phyloP scores from a whole-genome alignment of 2,113 vertebrate species.

The Abramis brama region DNA sequence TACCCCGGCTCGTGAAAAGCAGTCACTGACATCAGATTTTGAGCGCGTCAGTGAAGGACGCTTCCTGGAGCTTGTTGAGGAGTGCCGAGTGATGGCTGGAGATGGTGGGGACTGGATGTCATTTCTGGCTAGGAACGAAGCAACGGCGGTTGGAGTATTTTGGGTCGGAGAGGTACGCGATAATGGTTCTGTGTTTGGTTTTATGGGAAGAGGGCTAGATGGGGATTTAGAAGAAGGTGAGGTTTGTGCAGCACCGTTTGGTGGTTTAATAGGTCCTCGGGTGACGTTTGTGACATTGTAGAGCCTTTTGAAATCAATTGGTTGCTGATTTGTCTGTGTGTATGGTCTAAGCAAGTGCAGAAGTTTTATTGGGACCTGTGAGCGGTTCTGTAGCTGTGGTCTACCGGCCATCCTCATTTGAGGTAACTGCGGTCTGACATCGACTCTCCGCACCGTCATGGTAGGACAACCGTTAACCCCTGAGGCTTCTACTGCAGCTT shows the following conservation, averaged over 20 bases:
- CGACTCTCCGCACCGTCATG: conserved; percentile 85
- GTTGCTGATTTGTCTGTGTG: conserved; percentile 54
- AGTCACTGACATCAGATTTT: conserved; percentile 79
- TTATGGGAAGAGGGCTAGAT: neutral
- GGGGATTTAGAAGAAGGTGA: conserved; percentile 7
- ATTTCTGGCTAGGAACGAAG: neutral
- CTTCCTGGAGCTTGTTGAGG: conserved; percentile 71
- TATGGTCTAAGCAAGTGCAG: conserved; percentile 61
- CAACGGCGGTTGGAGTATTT: neutral
- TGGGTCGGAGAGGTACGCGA: neutral
- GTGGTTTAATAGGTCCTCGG: conserved; percentile 37
- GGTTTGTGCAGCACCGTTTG: neutral
- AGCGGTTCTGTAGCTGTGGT: conserved; percentile 56
- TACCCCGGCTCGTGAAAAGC: conserved; percentile 70
- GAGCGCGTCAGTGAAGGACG: conserved; percentile 78
- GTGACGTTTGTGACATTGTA: conserved; percentile 16
- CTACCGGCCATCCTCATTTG: conserved; percentile 56
- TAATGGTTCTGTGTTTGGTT: conserved; percentile 33
- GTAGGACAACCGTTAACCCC: conserved; percentile 62
- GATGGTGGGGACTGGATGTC: conserved; percentile 65
- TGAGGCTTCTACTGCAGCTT: conserved; percentile 48
- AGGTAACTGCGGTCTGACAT: conserved; percentile 81
- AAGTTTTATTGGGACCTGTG: conserved; percentile 46
- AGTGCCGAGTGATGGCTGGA: conserved; percentile 68
- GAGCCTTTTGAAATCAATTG: conserved; percentile 50